Base-by-base conservation (phyloP, 2,888 invertebrate species). In the Salticus scenicus region DNA sequence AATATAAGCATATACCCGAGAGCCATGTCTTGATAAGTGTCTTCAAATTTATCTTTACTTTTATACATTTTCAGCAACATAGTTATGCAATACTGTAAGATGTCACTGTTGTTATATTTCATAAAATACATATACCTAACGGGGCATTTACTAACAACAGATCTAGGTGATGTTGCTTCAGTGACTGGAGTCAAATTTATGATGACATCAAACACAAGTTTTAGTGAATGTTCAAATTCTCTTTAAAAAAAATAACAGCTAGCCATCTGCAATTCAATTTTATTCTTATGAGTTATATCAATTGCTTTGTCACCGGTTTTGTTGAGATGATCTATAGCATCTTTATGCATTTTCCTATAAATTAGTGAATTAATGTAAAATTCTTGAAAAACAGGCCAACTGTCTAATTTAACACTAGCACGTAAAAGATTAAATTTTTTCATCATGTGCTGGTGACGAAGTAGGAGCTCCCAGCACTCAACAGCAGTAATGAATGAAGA, bases 381-480 rank as follows among this genome's bases (percentile, higher is more conserved):
- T 31, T 94, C 93, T 73, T 94, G 94, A 66, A 96, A 92, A 95
- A 95, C 96, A 0, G 94, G 93, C 89, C 91, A 91, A 0, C 90
- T 90, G 72, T 96, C 95, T 24, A 95, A 92, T 89, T 95, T 94
- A 89, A 97, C 92, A 87, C 95, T 94, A 88, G 94, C 93, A 88
- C 94, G 94, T 78, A 97, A 90, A 91, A 95, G 95, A 80, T 93
- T 93, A 89, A 96, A 96, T 91, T 91, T 91, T 89, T 90, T 90
- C 74, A 90, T 89, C 28, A 91, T 88, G 8, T 90, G 90, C 73
- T 90, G 90, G 17, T 90, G 88, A 0, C 90, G 89, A 89, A 96
- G 95, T 42, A 97, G 91, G 63, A 97, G 91, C 90, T 97, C 96
- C 96, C 97, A 97, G 90, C 97, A 95, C 90, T 95, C 96, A 0